Conservation (phyloP, 1,140 invertebrate genomes). For the Drosophila sechellia region DNA sequence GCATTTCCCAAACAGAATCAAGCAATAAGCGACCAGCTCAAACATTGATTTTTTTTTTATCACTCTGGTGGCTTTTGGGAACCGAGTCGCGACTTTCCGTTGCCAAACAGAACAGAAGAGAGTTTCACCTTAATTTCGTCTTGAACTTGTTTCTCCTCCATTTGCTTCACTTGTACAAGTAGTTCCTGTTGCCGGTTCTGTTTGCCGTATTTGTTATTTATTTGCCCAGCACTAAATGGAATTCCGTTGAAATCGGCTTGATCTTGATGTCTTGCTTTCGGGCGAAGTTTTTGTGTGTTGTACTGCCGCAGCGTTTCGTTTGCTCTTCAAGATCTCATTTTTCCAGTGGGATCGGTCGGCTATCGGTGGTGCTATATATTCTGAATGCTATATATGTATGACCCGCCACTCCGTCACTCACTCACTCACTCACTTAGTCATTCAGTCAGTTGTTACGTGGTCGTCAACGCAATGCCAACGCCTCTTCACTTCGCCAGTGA, state of each 20-base stretch:
- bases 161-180: constrained; percentile 12
- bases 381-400: constrained; percentile 9
- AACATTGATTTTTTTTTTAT: constrained; percentile 51
- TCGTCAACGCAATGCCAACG: constrained; percentile 49
- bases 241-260: constrained; percentile 55
- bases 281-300: constrained; percentile 15
- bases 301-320: constrained; percentile 23
- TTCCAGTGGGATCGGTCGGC: constrained; percentile 24
- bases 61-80: constrained; percentile 17
- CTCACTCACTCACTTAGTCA: constrained; percentile 33
- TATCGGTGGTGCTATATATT: constrained; percentile 5
- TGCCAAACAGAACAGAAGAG: constrained; percentile 8
- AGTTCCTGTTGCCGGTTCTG: constrained; percentile 21
- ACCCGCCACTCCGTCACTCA: constrained; percentile 25
- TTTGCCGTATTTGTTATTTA: constrained; percentile 40
- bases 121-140: constrained; percentile 48
- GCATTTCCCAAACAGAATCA: constrained; percentile 21
- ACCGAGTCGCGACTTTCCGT: constrained; percentile 23
- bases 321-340: constrained; percentile 49
- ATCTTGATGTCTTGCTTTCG: constrained; percentile 51
- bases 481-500: constrained; percentile 32
- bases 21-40: constrained; percentile 50
- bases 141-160: constrained; percentile 43
- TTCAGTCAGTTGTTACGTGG: constrained; percentile 39
- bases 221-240: constrained; percentile 50